Conservation (phyloP, 1,140 invertebrate genomes). For the Micrasema minimum region DNA sequence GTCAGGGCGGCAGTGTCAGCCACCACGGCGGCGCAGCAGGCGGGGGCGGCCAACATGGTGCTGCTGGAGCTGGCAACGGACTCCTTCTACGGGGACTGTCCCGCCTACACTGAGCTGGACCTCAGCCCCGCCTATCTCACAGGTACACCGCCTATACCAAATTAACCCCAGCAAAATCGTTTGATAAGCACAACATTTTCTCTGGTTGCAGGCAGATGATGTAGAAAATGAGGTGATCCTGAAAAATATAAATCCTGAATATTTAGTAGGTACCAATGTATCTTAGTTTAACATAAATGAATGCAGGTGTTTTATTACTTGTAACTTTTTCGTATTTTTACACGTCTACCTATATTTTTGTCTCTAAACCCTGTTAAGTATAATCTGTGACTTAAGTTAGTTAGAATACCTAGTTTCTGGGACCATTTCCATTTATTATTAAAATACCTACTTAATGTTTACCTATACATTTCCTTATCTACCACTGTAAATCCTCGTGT, state of each 20-base stretch:
- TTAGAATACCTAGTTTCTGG: neutral
- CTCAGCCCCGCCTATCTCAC: conserved; percentile 58
- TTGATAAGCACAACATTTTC: neutral
- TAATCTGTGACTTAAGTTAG: neutral
- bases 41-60: conserved; percentile 59
- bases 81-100: conserved; percentile 61
- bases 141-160: neutral
- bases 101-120: conserved; percentile 62
- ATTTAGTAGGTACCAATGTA: neutral
- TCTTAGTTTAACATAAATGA: neutral
- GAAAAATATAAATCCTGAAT: neutral
- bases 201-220: neutral
- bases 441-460: no score
- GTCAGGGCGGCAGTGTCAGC: conserved; percentile 51
- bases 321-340: neutral
- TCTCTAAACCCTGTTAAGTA: neutral
- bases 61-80: conserved; percentile 64
- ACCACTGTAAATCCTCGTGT: neutral
- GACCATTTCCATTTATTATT: neutral
- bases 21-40: conserved; percentile 50
- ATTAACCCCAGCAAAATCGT: neutral
- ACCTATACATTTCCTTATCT: no score
- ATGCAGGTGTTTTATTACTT: no score
- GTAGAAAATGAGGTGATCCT: no score
- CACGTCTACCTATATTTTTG: neutral